Base-by-base conservation (phyloP, 2,888 invertebrate species). In the Stenodema calcarata region DNA sequence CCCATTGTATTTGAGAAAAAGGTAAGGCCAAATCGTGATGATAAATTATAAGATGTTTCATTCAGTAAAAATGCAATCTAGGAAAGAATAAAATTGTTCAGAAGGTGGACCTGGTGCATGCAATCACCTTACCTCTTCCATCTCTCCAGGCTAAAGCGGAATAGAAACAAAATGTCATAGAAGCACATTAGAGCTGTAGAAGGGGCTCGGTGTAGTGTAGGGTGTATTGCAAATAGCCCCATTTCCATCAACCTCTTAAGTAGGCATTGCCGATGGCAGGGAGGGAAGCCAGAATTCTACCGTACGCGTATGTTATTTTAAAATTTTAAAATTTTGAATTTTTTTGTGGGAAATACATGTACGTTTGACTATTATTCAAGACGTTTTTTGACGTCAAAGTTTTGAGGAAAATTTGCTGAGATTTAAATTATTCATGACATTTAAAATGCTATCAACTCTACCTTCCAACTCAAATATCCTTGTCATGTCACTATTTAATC, bases 121-220 rank as follows among this genome's bases (percentile, higher is more conserved):
- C 82, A 82, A 80, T 84, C 44, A 27, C 79, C 88, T 87, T 89
- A 87, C 89, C 88, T 88, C 88, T 69, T 88, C 87, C 86, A 76
- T 84, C 42, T 88, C 87, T 70, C 88, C 86, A 50, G 87, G 89
- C 88, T 88, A 86, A 50, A 87, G 86, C 87, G 44, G 84, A 84
- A 84, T 73, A 75, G 44, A 84, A 84, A 83, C 41, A 84, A 75
- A 75, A 62, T 62, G 62, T 62, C 62, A 62, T 62, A 62, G 62
- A 62, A 62, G 62, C 62, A 62, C 62, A 62, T 62, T 62, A 62
- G 62, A 62, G 62, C 62, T 62, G 62, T 62, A 23, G 11, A 62
- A 62, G 62, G 62, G 62, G 18, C 62, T 62, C 62, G 62, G 62
- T 62, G 62, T 23, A 23, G 62, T 62, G 18, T 18, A 1, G 62